Evolutionary conservation across 1,140 invertebrate genomes (phyloP).

Genomic region (Microplitis mediator): DNA sequence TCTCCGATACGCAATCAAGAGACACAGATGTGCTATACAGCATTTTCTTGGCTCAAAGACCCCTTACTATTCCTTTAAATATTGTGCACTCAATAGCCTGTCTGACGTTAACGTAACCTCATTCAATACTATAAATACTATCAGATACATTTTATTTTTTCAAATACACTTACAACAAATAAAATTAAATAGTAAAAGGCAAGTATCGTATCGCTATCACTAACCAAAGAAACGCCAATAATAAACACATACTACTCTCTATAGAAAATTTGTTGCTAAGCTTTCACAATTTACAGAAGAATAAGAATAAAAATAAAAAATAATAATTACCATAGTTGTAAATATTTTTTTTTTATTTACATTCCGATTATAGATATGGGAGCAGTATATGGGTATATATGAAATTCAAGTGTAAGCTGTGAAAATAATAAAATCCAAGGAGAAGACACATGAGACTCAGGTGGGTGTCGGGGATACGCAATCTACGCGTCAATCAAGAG

Average conservation of each 20-base stretch:
- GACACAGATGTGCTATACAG: too few species aligned
- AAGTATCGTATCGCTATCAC: conserved; percentile 34
- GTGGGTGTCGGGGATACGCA: conserved; percentile 48
- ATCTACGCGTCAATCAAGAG: conserved; percentile 55
- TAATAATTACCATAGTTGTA: too few species aligned
- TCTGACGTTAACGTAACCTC: too few species aligned
- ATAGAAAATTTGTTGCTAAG: conserved; percentile 30
- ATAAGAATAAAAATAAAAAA: conserved; percentile 17
- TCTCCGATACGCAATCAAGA: too few species aligned
- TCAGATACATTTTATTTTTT: neutral
- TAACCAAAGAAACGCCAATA: conserved; percentile 29
- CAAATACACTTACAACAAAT: neutral
- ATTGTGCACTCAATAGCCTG: too few species aligned
- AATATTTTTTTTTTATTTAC: too few species aligned
- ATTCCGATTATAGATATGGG: too few species aligned
- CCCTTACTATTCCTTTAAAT: too few species aligned
- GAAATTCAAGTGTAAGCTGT: conserved; percentile 43
- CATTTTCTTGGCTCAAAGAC: too few species aligned
- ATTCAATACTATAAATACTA: too few species aligned
- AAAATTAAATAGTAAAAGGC: conserved; percentile 27
- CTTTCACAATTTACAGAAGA: conserved; percentile 21
- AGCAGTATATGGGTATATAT: too few species aligned
- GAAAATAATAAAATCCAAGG: conserved; percentile 4
- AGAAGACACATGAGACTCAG: conserved; percentile 39
- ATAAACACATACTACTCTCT: conserved; percentile 32